phyloP scores from a whole-genome alignment of 2,797 vertebrate species.

The Manis pentadactyla region DNA sequence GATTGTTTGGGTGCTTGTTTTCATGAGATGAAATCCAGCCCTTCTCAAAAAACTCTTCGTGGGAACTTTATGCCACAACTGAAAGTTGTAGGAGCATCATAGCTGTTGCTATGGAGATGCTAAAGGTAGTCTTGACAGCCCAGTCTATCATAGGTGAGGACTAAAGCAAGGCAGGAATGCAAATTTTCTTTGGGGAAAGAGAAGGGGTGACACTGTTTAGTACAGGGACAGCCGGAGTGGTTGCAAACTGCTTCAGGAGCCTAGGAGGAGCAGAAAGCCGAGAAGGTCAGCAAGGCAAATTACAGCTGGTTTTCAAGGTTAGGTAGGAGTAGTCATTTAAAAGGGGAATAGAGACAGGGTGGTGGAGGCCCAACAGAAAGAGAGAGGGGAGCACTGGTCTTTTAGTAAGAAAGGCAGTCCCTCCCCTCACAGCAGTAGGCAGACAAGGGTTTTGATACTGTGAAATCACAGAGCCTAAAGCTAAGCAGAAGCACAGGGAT shows the following conservation, averaged over 20 bases:
- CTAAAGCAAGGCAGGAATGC: not conserved
- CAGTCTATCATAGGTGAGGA: not conserved
- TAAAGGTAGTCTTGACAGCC: not conserved
- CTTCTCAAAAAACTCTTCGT: not conserved
- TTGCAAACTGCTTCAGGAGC: not conserved
- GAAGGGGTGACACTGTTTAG: not conserved
- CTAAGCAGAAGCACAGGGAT: not conserved
- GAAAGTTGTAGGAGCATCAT: not conserved
- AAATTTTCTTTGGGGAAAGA: not conserved
- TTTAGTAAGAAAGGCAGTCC: not conserved
- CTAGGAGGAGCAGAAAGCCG: not conserved
- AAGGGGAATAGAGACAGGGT: not conserved
- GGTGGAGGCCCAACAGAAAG: not conserved
- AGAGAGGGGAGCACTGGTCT: accelerated
- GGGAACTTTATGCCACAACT: not conserved
- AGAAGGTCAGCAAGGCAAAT: not conserved
- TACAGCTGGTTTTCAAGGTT: not conserved
- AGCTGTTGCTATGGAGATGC: not conserved
- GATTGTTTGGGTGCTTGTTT: not conserved
- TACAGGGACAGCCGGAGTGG: no score
- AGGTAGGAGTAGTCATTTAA: not conserved
- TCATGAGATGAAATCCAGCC: not conserved
- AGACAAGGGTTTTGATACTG: not conserved
- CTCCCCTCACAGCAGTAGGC: not conserved
- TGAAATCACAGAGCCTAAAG: conserved; percentile 42